phyloP scores from a whole-genome alignment of 2,113 vertebrate species.

The Catharus fuscescens region DNA sequence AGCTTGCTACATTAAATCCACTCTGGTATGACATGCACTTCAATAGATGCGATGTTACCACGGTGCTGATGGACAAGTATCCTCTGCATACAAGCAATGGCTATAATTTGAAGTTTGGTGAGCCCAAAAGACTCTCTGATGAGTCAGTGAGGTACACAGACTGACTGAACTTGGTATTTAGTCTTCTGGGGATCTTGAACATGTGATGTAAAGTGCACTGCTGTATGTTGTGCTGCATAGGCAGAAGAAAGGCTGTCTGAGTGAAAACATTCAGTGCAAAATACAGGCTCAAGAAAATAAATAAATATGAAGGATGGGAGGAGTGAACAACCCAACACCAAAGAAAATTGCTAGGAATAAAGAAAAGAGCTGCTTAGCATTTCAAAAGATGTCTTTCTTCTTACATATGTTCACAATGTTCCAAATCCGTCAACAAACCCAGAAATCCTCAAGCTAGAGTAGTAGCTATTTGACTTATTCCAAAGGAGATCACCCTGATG shows the following conservation, averaged over 20 bases:
- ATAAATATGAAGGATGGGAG: neutral
- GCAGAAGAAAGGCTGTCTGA: neutral
- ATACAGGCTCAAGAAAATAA: neutral
- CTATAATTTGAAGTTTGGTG: neutral
- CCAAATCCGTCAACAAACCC: neutral
- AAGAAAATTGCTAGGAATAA: slow-evolving; percentile 32
- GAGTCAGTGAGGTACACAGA: neutral
- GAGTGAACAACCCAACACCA: neutral
- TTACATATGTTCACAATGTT: neutral
- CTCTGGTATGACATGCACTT: neutral
- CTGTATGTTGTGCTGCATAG: neutral
- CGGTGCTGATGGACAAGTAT: neutral
- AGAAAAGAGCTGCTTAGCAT: slow-evolving; percentile 39
- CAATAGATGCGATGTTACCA: neutral
- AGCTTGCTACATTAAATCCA: neutral
- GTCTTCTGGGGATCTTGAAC: neutral
- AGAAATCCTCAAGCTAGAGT: neutral
- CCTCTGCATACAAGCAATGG: neutral
- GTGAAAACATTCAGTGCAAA: neutral
- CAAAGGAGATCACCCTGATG: slow-evolving; percentile 42
- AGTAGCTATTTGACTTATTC: slow-evolving; percentile 21
- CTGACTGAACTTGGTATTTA: neutral
- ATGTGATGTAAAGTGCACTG: neutral
- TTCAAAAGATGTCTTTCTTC: slow-evolving; percentile 44
- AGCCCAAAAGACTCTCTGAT: neutral